Evolutionary conservation across 2,888 invertebrate species (phyloP), one percentile per base, ranked within the genome.

Genomic region (Aphidoletes aphidimyza): DNA sequence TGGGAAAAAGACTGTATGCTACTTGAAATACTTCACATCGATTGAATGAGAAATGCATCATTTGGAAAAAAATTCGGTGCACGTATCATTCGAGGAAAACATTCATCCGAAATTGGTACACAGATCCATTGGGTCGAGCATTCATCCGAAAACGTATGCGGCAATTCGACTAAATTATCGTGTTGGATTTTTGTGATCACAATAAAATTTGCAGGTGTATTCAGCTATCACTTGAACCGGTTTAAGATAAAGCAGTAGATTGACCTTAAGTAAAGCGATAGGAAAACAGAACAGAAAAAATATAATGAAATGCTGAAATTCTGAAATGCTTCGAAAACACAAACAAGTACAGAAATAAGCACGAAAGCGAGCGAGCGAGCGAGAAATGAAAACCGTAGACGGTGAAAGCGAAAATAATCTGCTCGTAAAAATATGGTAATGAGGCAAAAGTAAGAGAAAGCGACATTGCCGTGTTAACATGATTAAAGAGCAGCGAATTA

Each of bases 401-500:
- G 11, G 81, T 11, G 11, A n/a, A 37, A 36, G 17, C 3, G 37
- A 11, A 81, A 37, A 81, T 81, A 81, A 81, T 81, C 37, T n/a
- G 81, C 37, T 37, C 81, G 81, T 81, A 81, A 81, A 81, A 37
- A 81, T 81, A 81, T 81, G 81, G 37, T 81, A 81, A 81, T 81
- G 81, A 81, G 81, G 14, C 78, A 2, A 34, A 78, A 34, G 36
- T 6, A 78, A 36, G 17, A 36, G 1, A 78, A 11, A 34, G 36
- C 81, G 17, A 39, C 81, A 81, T 81, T 37, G 81, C 81, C 37
- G 81, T 81, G 81, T 81, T 81, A 81, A 81, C 81, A 81, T 81
- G 81, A 81, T 81, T 81, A 37, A 81, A 22, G 81, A 81, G 81
- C 81, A 81, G 37, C 81, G 81, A 81, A 81, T 81, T 81, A 81